Evolutionary conservation across 2,797 vertebrate species (phyloP).

Genomic region (Sebastes oblongus): DNA sequence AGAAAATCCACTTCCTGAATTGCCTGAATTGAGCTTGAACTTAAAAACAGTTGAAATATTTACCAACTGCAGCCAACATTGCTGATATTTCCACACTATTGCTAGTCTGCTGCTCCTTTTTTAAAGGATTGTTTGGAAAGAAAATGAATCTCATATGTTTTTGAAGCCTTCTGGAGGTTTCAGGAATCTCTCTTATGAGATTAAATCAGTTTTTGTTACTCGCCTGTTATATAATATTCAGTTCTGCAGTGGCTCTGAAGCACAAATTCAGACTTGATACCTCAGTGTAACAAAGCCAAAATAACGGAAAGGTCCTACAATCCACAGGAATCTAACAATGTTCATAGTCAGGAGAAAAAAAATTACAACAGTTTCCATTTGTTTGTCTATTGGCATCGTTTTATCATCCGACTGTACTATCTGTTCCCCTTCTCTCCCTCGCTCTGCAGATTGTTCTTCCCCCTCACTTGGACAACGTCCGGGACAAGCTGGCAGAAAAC

Average conservation of each 20-base stretch:
- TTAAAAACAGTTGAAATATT: no score
- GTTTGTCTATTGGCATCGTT: background rate
- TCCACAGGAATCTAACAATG: constrained; percentile 8
- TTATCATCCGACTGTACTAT: constrained; percentile 27
- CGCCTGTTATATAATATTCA: background rate
- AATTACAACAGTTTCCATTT: constrained; percentile 1
- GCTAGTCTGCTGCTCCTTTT: no score
- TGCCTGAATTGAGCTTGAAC: no score
- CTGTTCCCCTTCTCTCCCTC: background rate
- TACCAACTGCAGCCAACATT: no score
- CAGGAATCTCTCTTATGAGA: background rate
- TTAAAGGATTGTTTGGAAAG: no score
- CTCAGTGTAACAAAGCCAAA: background rate
- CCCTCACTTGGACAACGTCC: constrained; percentile 94
- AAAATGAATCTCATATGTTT: no score
- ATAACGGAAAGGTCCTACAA: background rate
- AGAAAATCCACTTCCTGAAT: no score
- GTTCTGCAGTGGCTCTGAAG: background rate
- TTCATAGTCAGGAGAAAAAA: background rate
- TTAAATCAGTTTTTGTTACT: background rate
- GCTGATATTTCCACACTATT: no score
- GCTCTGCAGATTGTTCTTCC: constrained; percentile 89
- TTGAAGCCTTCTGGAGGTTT: no score
- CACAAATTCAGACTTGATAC: background rate
- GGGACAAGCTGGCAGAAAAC: constrained; percentile 97